Evolutionary conservation across 35 echinoderm and acorn worm genomes (phyloP).

Genomic region (Lytechinus pictus): DNA sequence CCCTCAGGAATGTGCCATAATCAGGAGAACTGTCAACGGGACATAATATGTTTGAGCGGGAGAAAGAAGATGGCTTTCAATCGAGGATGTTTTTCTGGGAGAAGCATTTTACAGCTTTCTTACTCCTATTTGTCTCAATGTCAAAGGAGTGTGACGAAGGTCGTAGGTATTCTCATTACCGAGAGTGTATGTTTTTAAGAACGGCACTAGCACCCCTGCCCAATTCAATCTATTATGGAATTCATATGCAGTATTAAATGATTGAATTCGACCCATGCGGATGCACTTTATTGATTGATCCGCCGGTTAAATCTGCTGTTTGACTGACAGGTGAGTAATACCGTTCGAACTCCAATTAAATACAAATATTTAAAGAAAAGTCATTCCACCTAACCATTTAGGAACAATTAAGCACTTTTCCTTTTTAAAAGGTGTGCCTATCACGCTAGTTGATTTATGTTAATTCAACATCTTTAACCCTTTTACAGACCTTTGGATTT

Average conservation of each 20-base stretch:
- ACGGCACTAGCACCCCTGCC: background rate
- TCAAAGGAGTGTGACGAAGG: background rate
- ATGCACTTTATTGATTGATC: background rate
- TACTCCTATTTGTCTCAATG: background rate
- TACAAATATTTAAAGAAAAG: too few relatives aligned
- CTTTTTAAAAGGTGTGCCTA: too few relatives aligned
- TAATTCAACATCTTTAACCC: background rate
- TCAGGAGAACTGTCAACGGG: slow-evolving; percentile 8
- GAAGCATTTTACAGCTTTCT: slow-evolving; percentile 3
- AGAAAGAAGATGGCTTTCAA: background rate
- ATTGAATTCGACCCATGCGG: background rate
- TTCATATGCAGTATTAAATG: background rate
- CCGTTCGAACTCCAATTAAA: background rate
- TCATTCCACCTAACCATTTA: too few relatives aligned
- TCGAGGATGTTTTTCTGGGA: background rate
- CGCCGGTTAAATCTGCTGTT: background rate
- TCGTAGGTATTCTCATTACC: background rate
- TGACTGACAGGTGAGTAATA: background rate
- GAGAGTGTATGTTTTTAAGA: background rate
- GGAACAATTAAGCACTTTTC: too few relatives aligned
- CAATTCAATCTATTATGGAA: background rate
- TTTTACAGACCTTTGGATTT: background rate
- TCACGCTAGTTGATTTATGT: background rate
- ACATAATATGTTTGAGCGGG: background rate
- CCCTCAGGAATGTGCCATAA: background rate